Evolutionary conservation across 2,888 invertebrate species (phyloP).

Genomic region (Caenorhabditis japonica): DNA sequence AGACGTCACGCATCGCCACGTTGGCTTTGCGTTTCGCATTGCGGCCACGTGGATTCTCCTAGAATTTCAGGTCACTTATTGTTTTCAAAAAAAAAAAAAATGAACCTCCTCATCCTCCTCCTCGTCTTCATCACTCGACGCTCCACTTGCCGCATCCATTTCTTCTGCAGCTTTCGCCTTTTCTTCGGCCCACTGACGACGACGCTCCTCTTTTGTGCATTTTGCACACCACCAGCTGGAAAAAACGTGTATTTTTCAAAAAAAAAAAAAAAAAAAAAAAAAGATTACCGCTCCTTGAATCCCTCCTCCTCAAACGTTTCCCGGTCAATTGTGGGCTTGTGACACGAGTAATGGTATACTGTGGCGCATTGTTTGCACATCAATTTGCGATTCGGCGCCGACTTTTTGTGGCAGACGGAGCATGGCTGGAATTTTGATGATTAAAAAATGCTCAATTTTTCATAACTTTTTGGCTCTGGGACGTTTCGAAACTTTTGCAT

Average conservation of each 20-base stretch:
- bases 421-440: constrained; percentile 20
- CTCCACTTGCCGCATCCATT: not conserved
- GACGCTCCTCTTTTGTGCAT: constrained; percentile 36
- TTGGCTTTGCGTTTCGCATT: constrained; percentile 40
- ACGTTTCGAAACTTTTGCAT: no score
- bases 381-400: constrained; percentile 13
- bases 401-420: constrained; percentile 20
- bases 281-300: constrained; percentile 31
- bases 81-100: not conserved
- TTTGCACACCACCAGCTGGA: constrained; percentile 37
- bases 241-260: not conserved
- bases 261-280: not conserved
- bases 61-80: no score
- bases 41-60: constrained; percentile 9
- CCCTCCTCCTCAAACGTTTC: constrained; percentile 26
- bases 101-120: constrained; percentile 4
- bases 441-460: not conserved
- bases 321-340: constrained; percentile 5
- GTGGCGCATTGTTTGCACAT: constrained; percentile 30
- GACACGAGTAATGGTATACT: constrained; percentile 26
- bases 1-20: constrained; percentile 32
- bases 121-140: constrained; percentile 23
- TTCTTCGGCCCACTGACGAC: constrained; percentile 11
- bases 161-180: not conserved
- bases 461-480: no score